Conservation (phyloP, 2,113 vertebrate genomes). For the Ciconia stormi region DNA sequence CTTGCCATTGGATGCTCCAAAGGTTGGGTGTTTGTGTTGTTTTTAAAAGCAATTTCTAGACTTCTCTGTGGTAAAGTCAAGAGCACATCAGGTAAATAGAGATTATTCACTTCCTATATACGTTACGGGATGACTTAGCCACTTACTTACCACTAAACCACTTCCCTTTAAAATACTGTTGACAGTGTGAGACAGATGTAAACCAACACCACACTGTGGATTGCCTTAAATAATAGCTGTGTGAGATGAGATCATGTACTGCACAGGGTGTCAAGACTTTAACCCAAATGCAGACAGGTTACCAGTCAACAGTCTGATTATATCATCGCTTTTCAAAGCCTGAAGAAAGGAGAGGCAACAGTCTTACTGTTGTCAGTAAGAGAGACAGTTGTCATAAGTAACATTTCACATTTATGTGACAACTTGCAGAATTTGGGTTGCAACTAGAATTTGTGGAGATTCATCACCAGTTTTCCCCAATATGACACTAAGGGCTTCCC, state of each 20-base stretch:
- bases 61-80: not conserved
- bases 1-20: not conserved
- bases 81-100: not conserved
- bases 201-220: not conserved
- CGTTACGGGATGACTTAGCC: not conserved
- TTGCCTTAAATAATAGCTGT: not conserved
- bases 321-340: not conserved
- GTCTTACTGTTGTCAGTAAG: not conserved
- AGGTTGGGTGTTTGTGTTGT: not conserved
- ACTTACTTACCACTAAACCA: not conserved
- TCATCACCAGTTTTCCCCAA: not conserved
- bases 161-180: not conserved
- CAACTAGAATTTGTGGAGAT: not conserved
- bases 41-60: not conserved
- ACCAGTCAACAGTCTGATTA: not conserved
- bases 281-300: not conserved
- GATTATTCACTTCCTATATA: not conserved
- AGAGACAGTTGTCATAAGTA: not conserved
- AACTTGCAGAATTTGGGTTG: not conserved
- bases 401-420: not conserved
- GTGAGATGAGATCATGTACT: not conserved
- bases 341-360: not conserved
- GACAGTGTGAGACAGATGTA: not conserved
- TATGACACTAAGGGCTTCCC: not conserved
- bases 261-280: not conserved